Evolutionary conservation across 2,797 vertebrate genomes (phyloP), one percentile per base, ranked within the genome.

Genomic region (Agapornis canus): DNA sequence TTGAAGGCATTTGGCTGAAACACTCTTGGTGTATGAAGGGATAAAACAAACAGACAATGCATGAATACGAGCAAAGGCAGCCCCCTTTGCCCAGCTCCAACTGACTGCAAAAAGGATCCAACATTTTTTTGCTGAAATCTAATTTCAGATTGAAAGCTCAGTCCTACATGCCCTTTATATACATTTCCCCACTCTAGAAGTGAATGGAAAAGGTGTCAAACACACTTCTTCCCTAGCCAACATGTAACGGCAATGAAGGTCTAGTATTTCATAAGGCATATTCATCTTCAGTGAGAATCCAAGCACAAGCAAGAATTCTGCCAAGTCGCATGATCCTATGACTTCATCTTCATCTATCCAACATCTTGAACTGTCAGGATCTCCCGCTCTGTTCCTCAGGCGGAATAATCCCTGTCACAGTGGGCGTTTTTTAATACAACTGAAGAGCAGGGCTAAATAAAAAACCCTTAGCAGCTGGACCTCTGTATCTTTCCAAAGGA

Each of bases 251-350:
- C 65, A 86, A 83, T 48, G 85, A 94, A 81, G 42, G 81, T 93
- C 82, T 80, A 75, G 73, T 51, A 88, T 82, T 90, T 94, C 65
- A 47, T 97, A 98, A 98, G 96, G 95, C 95, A 96, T 94, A 64
- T 96, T 84, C 48, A 40, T 75, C 91, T 92, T 85, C 95, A 89
- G 51, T 23, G 45, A 85, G 92, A 90, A 90, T 92, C 90, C 96
- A 87, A 91, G 89, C 84, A 49, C 40, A 32, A 95, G 95, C 81
- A 64, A 26, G 82, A 90, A 61, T 78, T 94, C 91, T 85, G 77
- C 83, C 84, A 92, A 75, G n/a, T 16, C 1, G 2, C 14, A 37
- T 0, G 1, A 82, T 43, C 25, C 51, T 69, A 1, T 9, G 45
- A 19, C 45, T 73, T 92, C 82, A 51, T 91, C 85, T 93, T 83